These are phyloP conservation scores for Morinoia aosen DNA, from an alignment of 2,888 invertebrate species.

Conservation along the genomic window DNA sequence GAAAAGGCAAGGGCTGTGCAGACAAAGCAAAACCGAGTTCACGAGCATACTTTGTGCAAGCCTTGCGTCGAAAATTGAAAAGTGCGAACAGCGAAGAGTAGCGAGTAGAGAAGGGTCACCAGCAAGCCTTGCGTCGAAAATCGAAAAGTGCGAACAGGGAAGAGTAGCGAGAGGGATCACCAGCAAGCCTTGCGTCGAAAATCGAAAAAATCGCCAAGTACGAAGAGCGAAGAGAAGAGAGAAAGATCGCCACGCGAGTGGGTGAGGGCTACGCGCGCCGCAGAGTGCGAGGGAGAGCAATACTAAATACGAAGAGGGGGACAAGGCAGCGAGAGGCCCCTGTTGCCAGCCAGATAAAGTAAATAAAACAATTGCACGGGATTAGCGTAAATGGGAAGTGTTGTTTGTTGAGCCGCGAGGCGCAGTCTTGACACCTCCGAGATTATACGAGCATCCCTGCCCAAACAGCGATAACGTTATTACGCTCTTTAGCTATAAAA, in stretches of 20 bases:
- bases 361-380: conserved; percentile 52
- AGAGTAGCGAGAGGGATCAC: neutral
- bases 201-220: neutral
- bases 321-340: conserved; percentile 14
- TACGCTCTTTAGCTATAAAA: conserved; percentile 4
- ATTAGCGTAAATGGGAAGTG: conserved; percentile 51
- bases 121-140: too few species aligned
- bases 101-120: neutral
- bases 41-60: neutral
- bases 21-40: neutral
- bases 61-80: neutral
- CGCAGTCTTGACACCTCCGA: conserved; percentile 36
- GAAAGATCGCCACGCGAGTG: neutral
- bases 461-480: conserved; percentile 40
- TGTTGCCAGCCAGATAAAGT: conserved; percentile 48
- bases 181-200: neutral
- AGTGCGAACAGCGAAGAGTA: neutral
- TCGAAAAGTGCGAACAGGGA: neutral
- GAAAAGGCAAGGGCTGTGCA: neutral
- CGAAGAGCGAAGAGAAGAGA: neutral
- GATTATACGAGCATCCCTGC: conserved; percentile 36
- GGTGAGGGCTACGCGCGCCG: neutral
- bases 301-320: neutral
- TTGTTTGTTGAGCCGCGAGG: conserved; percentile 44
- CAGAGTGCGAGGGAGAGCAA: neutral